Evolutionary conservation across 2,113 vertebrate species (phyloP), one percentile per base, ranked within the genome.

Genomic region (Neomonachus schauinslandi): DNA sequence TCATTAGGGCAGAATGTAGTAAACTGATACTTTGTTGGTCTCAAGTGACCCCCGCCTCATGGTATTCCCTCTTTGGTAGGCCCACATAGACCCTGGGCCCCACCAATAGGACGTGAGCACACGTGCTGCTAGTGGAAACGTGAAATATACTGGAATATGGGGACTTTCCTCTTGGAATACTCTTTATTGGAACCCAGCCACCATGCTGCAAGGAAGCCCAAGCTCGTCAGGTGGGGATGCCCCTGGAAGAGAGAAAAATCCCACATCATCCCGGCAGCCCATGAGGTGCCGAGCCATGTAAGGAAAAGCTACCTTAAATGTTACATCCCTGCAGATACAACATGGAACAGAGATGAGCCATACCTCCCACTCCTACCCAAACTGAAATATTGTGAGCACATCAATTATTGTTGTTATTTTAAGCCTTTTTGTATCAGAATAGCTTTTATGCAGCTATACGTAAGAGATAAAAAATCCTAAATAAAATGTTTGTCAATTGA

Each of bases 221-320:
- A 31, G n/a, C 49, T 24, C 8, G 10, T 77, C 49, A 33, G 12
- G 36, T 0, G 65, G 85, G 74, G 51, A 19, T 51, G 4, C 14
- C 14, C 24, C 4, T 24, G 19, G 19, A 14, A 18, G 28, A 88
- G 19, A 51, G 14, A 51, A 39, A 26, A 18, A 51, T 14, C 36
- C 36, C 33, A 10, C 13, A 2, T 53, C 82, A 81, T 53, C 53
- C 31, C 77, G 76, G 57, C 16, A 69, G 36, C 67, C 67, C 33
- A 18, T 1, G 28, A 55, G 6, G 22, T 1, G 0, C 4, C 46
- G 22, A 49, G 22, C 28, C 10, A 9, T 31, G 13, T 22, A 3
- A 8, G 26, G 26, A 39, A n/a, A 82, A 46, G 18, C 36, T 13
- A 8, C 65, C 22, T 59, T 65, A 63, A 87, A 76, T 36, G 19